Base-by-base conservation (phyloP, 2,888 invertebrate genomes). In the Cactoblastis cactorum region DNA sequence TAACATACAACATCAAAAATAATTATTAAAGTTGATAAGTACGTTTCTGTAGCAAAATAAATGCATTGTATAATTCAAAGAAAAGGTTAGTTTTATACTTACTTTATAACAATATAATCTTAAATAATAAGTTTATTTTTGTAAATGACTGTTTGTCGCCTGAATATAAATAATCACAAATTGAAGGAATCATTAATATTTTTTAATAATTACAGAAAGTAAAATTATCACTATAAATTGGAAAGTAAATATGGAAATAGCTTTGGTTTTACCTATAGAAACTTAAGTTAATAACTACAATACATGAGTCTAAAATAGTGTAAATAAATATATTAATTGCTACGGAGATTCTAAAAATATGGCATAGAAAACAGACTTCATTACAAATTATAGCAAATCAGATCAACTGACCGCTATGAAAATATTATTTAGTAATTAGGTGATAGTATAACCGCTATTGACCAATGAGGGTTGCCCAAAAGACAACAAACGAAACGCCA, bases 231-330 rank as follows among this genome's bases (percentile, higher is more conserved):
- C 14, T 38, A 35, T 28, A 8, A 15, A 32, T 6, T 43, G 43
- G 43, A 43, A 46, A 49, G 47, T 52, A 33, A 46, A 51, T 33
- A 56, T 56, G 62, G 58, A 64, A 63, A 55, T 64, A 68, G 62
- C 78, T 78, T 78, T 78, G 78, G 78, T 69, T 58, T 71, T 32
- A 43, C 59, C 50, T 60, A 59, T 67, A 65, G 52, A 58, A 57
- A 61, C 59, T 63, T 62, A 52, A 45, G 53, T 48, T 61, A 61
- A 28, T 17, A 37, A 48, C 47, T 48, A 48, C 17, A 28, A 28
- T 9, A 22, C 9, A 28, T 6, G 9, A 1, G 28, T 4, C 28
- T 43, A 12, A 41, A 41, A 45, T 11, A 41, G 1, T 41, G n/a
- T n/a, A n/a, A n/a, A n/a, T n/a, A n/a, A n/a, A 17, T 34, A 24